Evolutionary conservation across 2,888 invertebrate species (phyloP).

Genomic region (Proisotoma minuta): DNA sequence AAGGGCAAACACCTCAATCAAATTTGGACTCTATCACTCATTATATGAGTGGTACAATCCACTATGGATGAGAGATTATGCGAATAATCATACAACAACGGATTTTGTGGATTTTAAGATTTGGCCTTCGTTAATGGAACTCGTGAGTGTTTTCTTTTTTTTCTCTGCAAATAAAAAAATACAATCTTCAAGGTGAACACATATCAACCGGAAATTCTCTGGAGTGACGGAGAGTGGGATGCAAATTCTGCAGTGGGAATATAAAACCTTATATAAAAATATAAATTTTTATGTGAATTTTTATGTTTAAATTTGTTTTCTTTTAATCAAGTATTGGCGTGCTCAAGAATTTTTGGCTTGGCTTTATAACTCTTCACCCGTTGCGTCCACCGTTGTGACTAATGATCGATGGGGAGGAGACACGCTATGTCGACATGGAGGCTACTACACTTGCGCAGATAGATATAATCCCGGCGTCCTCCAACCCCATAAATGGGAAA

Average conservation of each 20-base stretch:
- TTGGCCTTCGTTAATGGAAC: constrained; percentile 75
- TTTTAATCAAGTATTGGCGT: constrained; percentile 83
- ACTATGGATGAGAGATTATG: constrained; percentile 67
- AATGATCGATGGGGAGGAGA: constrained; percentile 91
- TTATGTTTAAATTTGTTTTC: no score
- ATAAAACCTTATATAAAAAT: no score
- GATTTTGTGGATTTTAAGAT: constrained; percentile 67
- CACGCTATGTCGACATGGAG: constrained; percentile 79
- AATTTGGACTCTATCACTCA: constrained; percentile 80
- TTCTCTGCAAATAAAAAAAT: not conserved
- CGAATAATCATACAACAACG: constrained; percentile 60
- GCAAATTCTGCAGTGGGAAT: constrained; percentile 51
- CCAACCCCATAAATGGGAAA: constrained; percentile 85
- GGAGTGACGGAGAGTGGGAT: constrained; percentile 96
- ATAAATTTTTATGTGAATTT: no score
- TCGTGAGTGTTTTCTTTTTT: no score
- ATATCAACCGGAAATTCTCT: constrained; percentile 66
- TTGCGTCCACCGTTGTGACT: constrained; percentile 77
- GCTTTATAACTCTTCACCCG: constrained; percentile 50
- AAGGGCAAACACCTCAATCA: constrained; percentile 58
- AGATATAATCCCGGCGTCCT: constrained; percentile 72
- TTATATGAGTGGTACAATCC: constrained; percentile 86
- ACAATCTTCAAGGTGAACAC: constrained; percentile 49
- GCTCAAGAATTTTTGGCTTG: constrained; percentile 80
- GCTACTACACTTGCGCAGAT: constrained; percentile 79